These are phyloP conservation scores for Astreopora myriophthalma DNA, from an alignment of 64 coral and sea anemone species.

Conservation along the genomic window DNA sequence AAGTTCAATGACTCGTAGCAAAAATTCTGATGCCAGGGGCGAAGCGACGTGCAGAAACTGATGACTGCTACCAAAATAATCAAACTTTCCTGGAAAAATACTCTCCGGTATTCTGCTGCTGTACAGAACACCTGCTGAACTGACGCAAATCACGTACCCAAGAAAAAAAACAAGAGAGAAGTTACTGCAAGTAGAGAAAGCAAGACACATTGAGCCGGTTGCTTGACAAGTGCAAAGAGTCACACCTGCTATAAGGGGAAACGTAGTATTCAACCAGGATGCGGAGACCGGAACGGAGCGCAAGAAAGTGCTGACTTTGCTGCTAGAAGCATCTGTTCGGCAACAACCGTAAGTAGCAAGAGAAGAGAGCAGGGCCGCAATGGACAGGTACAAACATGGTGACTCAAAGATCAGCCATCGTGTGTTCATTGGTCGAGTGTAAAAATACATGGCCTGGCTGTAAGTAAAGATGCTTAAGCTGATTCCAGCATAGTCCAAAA, in stretches of 20 bases:
- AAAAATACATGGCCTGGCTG: conserved; percentile 43
- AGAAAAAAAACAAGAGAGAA: conserved; percentile 44
- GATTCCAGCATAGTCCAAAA: conserved; percentile 59
- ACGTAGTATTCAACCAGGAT: conserved; percentile 60
- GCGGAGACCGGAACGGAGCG: conserved; percentile 34
- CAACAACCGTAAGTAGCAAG: conserved; percentile 60
- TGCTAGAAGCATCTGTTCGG: conserved; percentile 43
- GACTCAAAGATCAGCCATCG: neutral
- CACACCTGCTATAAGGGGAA: conserved; percentile 49
- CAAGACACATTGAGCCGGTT: neutral
- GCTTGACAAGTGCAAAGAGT: neutral
- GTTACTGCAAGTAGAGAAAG: conserved; percentile 32
- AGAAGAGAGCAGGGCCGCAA: conserved; percentile 45
- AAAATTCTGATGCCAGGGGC: conserved; percentile 59
- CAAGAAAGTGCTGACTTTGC: conserved; percentile 37
- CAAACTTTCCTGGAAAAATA: conserved; percentile 40
- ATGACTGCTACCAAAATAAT: conserved; percentile 77
- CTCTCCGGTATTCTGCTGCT: conserved; percentile 51
- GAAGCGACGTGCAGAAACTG: conserved; percentile 77
- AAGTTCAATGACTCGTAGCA: conserved; percentile 39
- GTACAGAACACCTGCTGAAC: conserved; percentile 45
- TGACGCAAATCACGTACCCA: conserved; percentile 46
- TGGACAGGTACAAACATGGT: conserved; percentile 10
- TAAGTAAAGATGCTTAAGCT: conserved; percentile 44
- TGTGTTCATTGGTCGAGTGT: conserved; percentile 47